Conservation (phyloP, 2,113 vertebrate species). For the Platysteira castanea region DNA sequence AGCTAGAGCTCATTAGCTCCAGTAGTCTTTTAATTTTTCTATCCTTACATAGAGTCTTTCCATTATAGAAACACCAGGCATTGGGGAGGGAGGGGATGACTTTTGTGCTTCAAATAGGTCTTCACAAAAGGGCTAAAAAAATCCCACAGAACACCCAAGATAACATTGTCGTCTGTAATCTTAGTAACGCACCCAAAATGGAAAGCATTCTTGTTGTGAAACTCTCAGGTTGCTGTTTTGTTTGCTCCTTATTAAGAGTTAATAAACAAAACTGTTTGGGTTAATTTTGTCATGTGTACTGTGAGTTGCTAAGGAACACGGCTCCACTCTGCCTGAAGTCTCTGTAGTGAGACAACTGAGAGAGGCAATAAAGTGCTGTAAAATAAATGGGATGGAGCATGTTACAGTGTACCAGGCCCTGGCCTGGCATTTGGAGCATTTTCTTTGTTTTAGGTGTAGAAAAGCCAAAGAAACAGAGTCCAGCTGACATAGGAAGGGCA, state of each 20-base stretch:
- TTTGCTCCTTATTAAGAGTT: constrained; percentile 57
- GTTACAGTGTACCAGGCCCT: not conserved
- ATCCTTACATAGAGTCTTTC: not conserved
- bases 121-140: constrained; percentile 32
- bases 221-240: constrained; percentile 42
- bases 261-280: constrained; percentile 65
- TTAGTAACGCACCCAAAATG: not conserved
- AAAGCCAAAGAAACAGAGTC: not conserved
- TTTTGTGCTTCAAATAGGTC: constrained; percentile 24
- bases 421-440: not conserved
- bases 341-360: constrained; percentile 33
- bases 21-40: not conserved
- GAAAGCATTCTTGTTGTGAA: constrained; percentile 33
- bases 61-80: not conserved
- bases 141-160: constrained; percentile 10
- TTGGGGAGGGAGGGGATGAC: not conserved
- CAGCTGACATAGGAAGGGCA: not conserved
- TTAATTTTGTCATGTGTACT: constrained; percentile 70
- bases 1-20: not conserved
- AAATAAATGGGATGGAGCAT: constrained; percentile 33
- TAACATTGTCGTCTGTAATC: constrained; percentile 24
- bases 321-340: constrained; percentile 65
- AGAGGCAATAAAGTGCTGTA: constrained; percentile 18
- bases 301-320: constrained; percentile 65
- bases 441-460: not conserved